Evolutionary conservation across 2,113 vertebrate species (phyloP), one percentile per base, ranked within the genome.

Genomic region (Rana temporaria): DNA sequence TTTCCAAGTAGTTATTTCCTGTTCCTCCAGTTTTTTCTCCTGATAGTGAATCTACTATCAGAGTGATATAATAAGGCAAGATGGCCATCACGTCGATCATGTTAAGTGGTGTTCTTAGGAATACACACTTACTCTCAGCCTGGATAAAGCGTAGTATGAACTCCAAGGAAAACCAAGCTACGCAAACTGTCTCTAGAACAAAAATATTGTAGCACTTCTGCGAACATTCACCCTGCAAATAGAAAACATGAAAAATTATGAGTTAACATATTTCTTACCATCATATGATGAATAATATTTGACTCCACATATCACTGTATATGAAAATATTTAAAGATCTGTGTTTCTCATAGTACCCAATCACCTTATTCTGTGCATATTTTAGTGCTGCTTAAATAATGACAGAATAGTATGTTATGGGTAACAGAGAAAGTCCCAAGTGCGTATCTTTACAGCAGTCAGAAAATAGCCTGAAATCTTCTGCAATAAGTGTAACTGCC

Each of bases 111-210:
- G 96, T 96, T 53, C 95, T 92, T 90, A 99, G 91, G 88, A 98
- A 99, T 85, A 89, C 89, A 1, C 97, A 97, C 88, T 97, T 98
- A 90, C 96, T 95, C 89, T 95, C 95, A 0, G 97, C 95, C 90
- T 97, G 97, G 88, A 99, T 96, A 86, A 96, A 97, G 60, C 97
- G 95, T 88, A 99, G 92, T 80, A 97, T 85, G 89, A 98, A 97
- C 91, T 99, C 97, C 59, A 99, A 91, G 4, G 97, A 99, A 90
- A 99, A 99, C 98, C 98, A 99, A 1, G 93, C 97, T 71, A 98
- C 98, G 0, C 98, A 98, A 86, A 98, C 95, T 0, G 97, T 97
- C 94, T 99, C 98, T 93, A 98, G 89, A 84, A 97, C 96, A 53
- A 99, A 98, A 87, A 99, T 96, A 91, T 95, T 93, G 20, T 91